A percentile compares a stretch with the other conserved stretches of the same genome.
phyloP scores from a whole-genome alignment of 2,113 vertebrate genomes.

The Colaptes auratus region DNA sequence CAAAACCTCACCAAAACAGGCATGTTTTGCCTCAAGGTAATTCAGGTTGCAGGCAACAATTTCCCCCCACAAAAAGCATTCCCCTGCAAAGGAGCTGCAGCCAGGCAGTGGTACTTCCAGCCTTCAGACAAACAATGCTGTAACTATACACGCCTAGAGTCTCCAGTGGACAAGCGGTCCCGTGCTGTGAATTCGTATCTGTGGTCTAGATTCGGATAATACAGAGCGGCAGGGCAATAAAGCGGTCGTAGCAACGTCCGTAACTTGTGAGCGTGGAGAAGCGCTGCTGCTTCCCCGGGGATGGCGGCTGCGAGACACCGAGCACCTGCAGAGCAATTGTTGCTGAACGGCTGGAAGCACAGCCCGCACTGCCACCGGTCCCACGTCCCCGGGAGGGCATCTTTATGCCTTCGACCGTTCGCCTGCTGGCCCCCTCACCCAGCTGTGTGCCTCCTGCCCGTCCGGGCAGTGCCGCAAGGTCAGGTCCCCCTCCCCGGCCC shows the following conservation, averaged over 20 bases:
- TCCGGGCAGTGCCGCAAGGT: neutral
- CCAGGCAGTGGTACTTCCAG: neutral
- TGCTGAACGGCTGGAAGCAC: neutral
- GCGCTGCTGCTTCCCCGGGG: neutral
- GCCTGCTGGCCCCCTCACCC: neutral
- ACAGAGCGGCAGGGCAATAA: neutral
- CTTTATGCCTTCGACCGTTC: neutral
- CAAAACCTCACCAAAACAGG: neutral
- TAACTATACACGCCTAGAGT: neutral
- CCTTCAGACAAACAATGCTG: neutral
- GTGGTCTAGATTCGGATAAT: neutral
- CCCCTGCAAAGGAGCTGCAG: neutral
- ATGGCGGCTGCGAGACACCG: neutral
- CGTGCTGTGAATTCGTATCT: neutral
- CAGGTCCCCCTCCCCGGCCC: neutral
- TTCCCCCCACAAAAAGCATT: neutral
- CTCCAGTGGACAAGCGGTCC: neutral
- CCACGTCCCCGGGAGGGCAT: neutral
- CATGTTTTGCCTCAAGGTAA: neutral
- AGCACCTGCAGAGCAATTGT: slow-evolving; percentile 25
- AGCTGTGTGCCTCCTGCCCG: too few species aligned
- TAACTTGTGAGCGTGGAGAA: neutral
- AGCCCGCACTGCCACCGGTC: rapidly evolving
- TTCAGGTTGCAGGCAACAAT: neutral
- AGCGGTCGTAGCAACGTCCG: neutral